Evolutionary conservation across 2,888 invertebrate genomes (phyloP).

Genomic region (Nebria salina): DNA sequence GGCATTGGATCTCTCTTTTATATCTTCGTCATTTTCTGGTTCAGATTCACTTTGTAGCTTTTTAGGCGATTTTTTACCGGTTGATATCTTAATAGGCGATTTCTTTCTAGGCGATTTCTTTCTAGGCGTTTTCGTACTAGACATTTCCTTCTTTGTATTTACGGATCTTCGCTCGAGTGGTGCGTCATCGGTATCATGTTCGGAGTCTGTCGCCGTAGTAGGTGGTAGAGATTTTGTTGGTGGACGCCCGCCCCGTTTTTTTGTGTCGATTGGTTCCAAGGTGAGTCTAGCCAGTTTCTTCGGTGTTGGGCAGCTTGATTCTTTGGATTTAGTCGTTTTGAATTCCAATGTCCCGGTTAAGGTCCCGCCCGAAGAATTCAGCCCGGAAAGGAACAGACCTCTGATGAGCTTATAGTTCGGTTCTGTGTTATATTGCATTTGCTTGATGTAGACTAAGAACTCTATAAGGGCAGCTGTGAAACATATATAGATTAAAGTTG

Average conservation of each 20-base stretch:
- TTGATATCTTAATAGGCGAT: too few species aligned
- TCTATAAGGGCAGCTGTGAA: conserved; percentile 70
- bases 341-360: conserved; percentile 71
- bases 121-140: too few species aligned
- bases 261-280: conserved; percentile 48
- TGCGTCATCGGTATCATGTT: not conserved
- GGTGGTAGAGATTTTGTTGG: conserved; percentile 45
- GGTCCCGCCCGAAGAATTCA: conserved; percentile 70
- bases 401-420: conserved; percentile 81
- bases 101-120: too few species aligned
- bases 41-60: too few species aligned
- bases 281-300: conserved; percentile 49
- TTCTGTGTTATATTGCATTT: conserved; percentile 73
- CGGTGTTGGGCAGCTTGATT: conserved; percentile 45
- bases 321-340: conserved; percentile 53
- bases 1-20: conserved; percentile 5
- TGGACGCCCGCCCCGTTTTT: conserved; percentile 50
- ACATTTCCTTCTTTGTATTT: too few species aligned
- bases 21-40: not conserved
- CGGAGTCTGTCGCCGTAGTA: conserved; percentile 49
- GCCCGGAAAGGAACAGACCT: conserved; percentile 71
- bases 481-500: conserved; percentile 4
- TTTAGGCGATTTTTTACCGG: too few species aligned
- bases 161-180: conserved; percentile 23
- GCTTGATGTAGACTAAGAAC: conserved; percentile 74